Evolutionary conservation across 2,113 vertebrate genomes (phyloP), one percentile per base, ranked within the genome.

Genomic region (Scomber japonicus): DNA sequence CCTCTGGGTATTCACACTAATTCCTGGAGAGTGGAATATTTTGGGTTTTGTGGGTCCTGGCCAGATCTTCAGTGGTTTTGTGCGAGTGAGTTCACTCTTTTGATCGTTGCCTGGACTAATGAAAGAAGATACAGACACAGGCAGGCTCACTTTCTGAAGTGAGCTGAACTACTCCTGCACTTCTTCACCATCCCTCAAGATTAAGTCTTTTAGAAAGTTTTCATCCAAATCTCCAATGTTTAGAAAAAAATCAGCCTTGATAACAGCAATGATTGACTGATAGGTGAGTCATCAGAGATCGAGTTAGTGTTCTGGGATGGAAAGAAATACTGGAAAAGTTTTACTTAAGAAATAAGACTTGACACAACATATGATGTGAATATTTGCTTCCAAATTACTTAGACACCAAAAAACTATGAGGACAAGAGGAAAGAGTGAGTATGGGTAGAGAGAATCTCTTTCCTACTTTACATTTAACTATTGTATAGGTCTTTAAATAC

Each of bases 1-100:
- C 94, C 94, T 91, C 57, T 86, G 94, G 95, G 94, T 75, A 86
- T 92, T 92, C 67, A 49, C 81, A 73, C 84, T 93, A 88, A 91
- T 91, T 92, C 89, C 83, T 88, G 75, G 71, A 90, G 87, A 91
- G 88, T 66, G 60, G 83, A 64, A 82, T 84, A 86, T 82, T 74
- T 81, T 80, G 81, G 76, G 71, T 80, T 74, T 84, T 71, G 82
- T 73, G 74, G 86, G 76, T 83, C 76, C 51, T 50, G 79, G 77
- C 53, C 84, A 83, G 84, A 86, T 90, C 75, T 78, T 85, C 55
- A 15, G 60, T 85, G 83, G 80, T 89, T 81, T 81, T 85, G 80
- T 80, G 56, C 50, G 88, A 89, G 81, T 79, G 85, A 84, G 84
- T 86, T 89, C 14, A 76, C 49, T 83, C 87, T 86, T 94, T 91